Evolutionary conservation across 2,888 invertebrate species (phyloP), one percentile per base, ranked within the genome.

Genomic region (Phalera bucephala): DNA sequence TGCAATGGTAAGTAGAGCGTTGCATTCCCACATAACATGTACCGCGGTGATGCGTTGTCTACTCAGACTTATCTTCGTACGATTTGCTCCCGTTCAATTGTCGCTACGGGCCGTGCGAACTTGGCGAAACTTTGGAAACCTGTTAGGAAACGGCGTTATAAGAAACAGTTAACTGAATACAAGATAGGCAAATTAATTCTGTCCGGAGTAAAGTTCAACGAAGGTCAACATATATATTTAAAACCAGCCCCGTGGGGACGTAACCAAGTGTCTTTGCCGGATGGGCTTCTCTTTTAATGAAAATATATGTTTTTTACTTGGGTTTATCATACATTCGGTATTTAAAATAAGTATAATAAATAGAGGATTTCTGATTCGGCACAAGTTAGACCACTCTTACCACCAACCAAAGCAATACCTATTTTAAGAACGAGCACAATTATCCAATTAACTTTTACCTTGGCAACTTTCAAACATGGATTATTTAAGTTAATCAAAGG

Each of bases 11-110:
- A 84, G 64, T 82, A 52, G 85, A 83, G 80, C 86, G 72, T 79
- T 80, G 71, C 78, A 75, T 86, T 87, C 86, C 75, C 86, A 87
- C 79, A 77, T 72, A 69, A 52, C 68, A 72, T 70, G 71, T 71
- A 64, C 74, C 67, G 70, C 68, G 69, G 47, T 47, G 43, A 39
- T 43, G 56, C 52, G 43, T 72, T 78, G 72, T 77, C 76, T 78
- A 71, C 67, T 65, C 64, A 70, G 64, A 42, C 70, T 72, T 76
- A 74, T 76, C 68, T 75, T 71, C 66, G 61, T 70, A 70, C 68
- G 60, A 72, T 69, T 72, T 62, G 65, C 64, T 81, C 80, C 72
- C 73, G 68, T 63, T 53, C 37, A 54, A 54, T 57, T 59, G 64
- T 53, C 51, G 56, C 52, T 59, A 51, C 61, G 48, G 51, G 41